Conservation (phyloP, 2,113 vertebrate species). For the Ceyx cyanopectus region DNA sequence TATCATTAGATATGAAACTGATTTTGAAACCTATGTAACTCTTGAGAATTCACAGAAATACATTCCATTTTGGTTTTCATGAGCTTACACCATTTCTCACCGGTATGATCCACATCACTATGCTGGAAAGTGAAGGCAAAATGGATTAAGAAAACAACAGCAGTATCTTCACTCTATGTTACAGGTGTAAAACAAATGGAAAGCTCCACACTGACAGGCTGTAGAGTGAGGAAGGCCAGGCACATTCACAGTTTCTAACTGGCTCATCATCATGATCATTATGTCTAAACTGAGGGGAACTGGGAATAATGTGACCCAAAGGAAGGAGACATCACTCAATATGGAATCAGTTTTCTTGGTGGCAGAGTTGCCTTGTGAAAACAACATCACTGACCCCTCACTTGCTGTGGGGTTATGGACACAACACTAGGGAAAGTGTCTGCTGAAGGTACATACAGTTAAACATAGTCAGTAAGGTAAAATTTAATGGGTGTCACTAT, state of each 20-base stretch:
- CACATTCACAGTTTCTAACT: background rate
- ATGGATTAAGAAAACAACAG: background rate
- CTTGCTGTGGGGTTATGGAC: background rate
- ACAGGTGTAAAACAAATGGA: background rate
- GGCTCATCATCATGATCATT: background rate
- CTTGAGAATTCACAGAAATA: background rate
- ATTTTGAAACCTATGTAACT: background rate
- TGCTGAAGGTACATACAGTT: background rate
- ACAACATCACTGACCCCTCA: rapidly evolving
- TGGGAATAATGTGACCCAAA: background rate
- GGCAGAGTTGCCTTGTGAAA: background rate
- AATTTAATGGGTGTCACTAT: background rate
- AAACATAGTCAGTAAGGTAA: background rate
- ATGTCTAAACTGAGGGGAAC: background rate
- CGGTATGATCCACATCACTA: background rate
- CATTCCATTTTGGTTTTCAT: background rate
- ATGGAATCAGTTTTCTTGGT: background rate
- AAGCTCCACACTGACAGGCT: rapidly evolving
- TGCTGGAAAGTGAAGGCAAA: background rate
- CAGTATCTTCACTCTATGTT: background rate
- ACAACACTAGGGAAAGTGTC: background rate
- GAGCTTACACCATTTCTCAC: background rate
- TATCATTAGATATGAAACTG: background rate
- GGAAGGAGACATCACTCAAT: background rate
- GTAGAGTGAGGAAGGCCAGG: background rate